Evolutionary conservation across 2,113 vertebrate species (phyloP).

Genomic region (Halcyon senegalensis): DNA sequence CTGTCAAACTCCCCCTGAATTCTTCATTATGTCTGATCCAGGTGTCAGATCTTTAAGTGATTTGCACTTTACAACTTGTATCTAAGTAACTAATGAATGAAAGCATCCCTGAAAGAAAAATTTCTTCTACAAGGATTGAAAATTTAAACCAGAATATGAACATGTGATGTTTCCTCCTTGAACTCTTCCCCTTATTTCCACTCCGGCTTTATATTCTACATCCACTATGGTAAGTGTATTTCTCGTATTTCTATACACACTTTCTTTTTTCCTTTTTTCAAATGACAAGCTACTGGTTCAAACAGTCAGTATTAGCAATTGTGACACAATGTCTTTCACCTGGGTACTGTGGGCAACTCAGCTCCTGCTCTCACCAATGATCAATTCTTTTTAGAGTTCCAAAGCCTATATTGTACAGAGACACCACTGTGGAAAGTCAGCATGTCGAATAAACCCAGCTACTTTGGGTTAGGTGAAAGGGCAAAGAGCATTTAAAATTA

Average conservation of each 20-base stretch:
- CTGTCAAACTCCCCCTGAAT: conserved; percentile 20
- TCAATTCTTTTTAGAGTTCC: background rate
- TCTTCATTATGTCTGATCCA: background rate
- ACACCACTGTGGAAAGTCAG: background rate
- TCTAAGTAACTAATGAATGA: conserved; percentile 49
- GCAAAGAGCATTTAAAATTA: background rate
- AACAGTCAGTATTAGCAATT: background rate
- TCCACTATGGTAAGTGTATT: background rate
- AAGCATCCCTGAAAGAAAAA: background rate
- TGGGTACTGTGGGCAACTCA: background rate
- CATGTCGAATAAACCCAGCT: background rate
- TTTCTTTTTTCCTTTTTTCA: background rate
- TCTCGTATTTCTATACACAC: background rate
- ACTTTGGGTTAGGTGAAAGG: background rate
- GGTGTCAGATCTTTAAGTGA: conserved; percentile 47
- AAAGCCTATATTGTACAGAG: background rate
- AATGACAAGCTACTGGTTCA: background rate
- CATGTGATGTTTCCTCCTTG: conserved; percentile 9
- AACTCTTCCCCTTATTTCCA: background rate
- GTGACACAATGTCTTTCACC: background rate
- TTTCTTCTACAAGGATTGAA: background rate
- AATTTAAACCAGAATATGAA: background rate
- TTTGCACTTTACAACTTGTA: conserved; percentile 25
- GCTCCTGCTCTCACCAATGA: background rate
- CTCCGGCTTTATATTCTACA: background rate